Base-by-base conservation (phyloP, 2,888 invertebrate genomes). In the Acleris sparsana region DNA sequence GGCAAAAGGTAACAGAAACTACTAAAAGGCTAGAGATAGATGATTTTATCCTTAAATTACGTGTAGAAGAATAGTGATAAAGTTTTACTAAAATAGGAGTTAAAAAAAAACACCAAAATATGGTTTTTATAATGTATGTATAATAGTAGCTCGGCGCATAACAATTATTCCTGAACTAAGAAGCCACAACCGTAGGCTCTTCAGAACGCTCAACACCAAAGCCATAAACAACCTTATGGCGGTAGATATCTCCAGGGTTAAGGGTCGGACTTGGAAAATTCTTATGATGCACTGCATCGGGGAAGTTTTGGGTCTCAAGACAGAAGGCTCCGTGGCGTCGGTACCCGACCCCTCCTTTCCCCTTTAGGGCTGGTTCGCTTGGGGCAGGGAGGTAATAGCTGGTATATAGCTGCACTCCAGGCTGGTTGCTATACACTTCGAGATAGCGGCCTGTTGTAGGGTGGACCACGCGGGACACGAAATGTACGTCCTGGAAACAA, bases 381-480 rank as follows among this genome's bases (percentile, higher is more conserved):
- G 88, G 85, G 6, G 94, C 88, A 0, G 97, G 97, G 7, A 97
- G 87, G 75, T 83, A 93, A 83, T 97, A 97, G 0, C 95, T 92
- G 0, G 98, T 98, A 81, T 99, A 98, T 70, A 99, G 94, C 82
- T 98, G 98, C 0, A 99, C 95, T 0, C 98, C 98, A 0, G 98
- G 98, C 81, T 98, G 97, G 83, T 97, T 95, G 62, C 97, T 96
- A 77, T 94, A 95, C 0, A 98, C 93, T 82, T 97, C 96, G 62
- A 99, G 80, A 65, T 89, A 93, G 62, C 98, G 94, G 1, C 98
- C 97, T 56, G 94, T 94, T 39, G 86, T 76, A 1, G 95, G 95
- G 86, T 97, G 96, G 11, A 84, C 74, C 0, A 95, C 95, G 66
- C 95, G 94, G 3, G 85, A 83, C 0, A 87, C 83, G 73, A 88